Percentiles rank a stretch among this genome's conserved stretches.
Conservation (phyloP, 1,140 invertebrate species). For the Octopus bimaculoides region DNA sequence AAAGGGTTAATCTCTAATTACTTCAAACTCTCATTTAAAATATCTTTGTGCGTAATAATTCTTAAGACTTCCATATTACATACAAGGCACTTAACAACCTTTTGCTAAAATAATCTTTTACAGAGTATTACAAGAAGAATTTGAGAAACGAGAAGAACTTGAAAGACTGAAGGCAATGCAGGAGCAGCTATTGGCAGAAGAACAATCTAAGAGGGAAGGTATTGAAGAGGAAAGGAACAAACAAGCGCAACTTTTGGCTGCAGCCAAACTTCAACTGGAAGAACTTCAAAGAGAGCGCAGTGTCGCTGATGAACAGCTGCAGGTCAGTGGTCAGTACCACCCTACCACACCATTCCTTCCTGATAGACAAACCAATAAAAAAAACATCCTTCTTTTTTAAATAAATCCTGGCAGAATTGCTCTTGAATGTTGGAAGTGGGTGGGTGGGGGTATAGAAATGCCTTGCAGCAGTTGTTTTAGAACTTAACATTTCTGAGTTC, state of each 20-base stretch:
- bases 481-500: no score
- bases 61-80: no score
- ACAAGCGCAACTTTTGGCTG: constrained; percentile 70
- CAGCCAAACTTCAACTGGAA: constrained; percentile 66
- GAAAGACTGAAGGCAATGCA: constrained; percentile 76
- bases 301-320: constrained; percentile 67
- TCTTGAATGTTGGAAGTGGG: no score
- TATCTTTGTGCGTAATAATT: no score
- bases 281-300: constrained; percentile 70
- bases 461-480: no score
- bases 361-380: no score
- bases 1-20: no score
- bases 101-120: neutral
- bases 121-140: constrained; percentile 76
- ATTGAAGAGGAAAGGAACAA: constrained; percentile 65
- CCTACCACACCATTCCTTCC: neutral
- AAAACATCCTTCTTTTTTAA: no score
- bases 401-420: no score
- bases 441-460: no score
- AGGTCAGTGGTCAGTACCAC: constrained; percentile 35
- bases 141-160: constrained; percentile 76
- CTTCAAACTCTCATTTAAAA: no score
- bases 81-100: no score
- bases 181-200: constrained; percentile 68
- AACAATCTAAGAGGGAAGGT: constrained; percentile 67